Conservation (phyloP, 2,888 invertebrate genomes). For the Polylopha cassiicola region DNA sequence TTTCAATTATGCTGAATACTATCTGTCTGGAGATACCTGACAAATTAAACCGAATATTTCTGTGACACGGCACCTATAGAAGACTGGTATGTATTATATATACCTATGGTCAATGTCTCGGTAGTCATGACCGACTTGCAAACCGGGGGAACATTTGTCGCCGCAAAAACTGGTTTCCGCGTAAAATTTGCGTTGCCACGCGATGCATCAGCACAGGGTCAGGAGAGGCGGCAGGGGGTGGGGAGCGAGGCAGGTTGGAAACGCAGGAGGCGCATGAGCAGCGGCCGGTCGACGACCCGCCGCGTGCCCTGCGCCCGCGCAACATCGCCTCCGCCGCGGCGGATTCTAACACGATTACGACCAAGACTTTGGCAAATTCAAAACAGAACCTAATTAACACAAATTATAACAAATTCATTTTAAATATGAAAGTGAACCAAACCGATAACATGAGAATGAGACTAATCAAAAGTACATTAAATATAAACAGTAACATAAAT, state of each 20-base stretch:
- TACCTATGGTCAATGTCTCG: too few species aligned
- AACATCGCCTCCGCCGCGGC: conserved; percentile 58
- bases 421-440: too few species aligned
- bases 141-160: conserved; percentile 54
- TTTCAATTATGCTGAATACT: too few species aligned
- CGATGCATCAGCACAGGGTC: conserved; percentile 70
- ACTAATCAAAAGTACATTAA: not conserved
- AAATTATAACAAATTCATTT: too few species aligned
- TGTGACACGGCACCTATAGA: too few species aligned
- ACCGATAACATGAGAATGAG: too few species aligned
- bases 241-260: conserved; percentile 57
- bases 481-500: not conserved
- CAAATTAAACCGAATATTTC: too few species aligned
- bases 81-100: too few species aligned
- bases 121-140: conserved; percentile 40
- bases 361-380: conserved; percentile 46
- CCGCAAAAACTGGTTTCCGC: conserved; percentile 68
- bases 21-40: not conserved
- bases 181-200: conserved; percentile 73
- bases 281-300: conserved; percentile 73
- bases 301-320: conserved; percentile 68
- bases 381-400: conserved; percentile 1
- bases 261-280: conserved; percentile 71
- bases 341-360: conserved; percentile 60
- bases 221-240: conserved; percentile 48